Evolutionary conservation across 2,888 invertebrate species (phyloP), one percentile per base, ranked within the genome.

Genomic region (Thymelicus sylvestris): DNA sequence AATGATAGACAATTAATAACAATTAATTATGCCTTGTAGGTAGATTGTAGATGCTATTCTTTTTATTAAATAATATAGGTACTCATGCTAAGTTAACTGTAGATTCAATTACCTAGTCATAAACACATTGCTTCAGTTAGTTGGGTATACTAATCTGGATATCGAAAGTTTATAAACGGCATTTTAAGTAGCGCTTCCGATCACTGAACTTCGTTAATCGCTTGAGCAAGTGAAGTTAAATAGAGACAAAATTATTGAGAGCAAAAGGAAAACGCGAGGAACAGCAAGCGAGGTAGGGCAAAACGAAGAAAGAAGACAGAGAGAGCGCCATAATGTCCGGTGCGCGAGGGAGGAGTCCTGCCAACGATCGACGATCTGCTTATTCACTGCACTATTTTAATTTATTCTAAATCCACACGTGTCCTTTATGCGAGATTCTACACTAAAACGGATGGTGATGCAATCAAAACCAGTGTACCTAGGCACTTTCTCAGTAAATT

Each of bases 311-410:
- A 73, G 71, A 74, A 62, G 68, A 67, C 64, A 75, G 76, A 74
- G 77, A 79, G 75, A 59, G 74, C 74, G 62, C 74, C 72, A 78
- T 74, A 72, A 59, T 13, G 38, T 67, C 55, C 39, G 61, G 19
- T 47, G 66, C 64, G 72, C 10, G 80, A 70, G 73, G 63, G 77
- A 80, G 72, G 74, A 78, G 61, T 63, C 59, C 63, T 61, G 44
- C 66, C 75, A 19, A 50, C 70, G 73, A 76, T 76, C 76, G 75
- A 75, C 76, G 76, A 76, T 83, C 80, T 80, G 87, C 85, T 88
- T 89, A 89, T 86, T 89, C 89, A 89, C 86, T 79, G 81, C 78
- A 87, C 89, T 89, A 89, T 89, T 89, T 89, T 87, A 85, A 89
- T 86, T 85, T 87, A 83, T 79, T 83, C 83, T 84, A 85, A 83